A percentile compares a stretch with the other conserved stretches of the same genome.
phyloP scores from a whole-genome alignment of 2,113 vertebrate genomes.

The Capreolus pygargus region DNA sequence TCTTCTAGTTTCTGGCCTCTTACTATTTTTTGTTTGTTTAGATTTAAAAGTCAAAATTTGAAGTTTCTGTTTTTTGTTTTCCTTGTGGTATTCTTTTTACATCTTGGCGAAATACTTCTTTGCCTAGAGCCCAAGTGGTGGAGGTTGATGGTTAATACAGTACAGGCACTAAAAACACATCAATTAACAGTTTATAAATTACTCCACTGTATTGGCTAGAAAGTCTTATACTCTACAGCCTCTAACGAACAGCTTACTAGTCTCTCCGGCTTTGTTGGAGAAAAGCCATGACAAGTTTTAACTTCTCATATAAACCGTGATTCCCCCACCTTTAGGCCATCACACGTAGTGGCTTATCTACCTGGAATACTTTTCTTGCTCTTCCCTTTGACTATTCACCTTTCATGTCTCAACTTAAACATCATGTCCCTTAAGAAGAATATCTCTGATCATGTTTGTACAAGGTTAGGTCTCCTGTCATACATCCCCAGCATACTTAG shows the following conservation, averaged over 20 bases:
- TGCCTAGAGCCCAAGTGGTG: background rate
- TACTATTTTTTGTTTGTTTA: background rate
- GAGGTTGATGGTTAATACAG: background rate
- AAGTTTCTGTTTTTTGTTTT: background rate
- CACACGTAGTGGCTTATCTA: background rate
- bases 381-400: background rate
- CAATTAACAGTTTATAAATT: background rate
- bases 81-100: background rate
- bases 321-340: background rate
- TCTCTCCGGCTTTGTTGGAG: background rate
- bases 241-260: background rate
- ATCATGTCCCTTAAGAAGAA: background rate
- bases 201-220: background rate
- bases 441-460: background rate
- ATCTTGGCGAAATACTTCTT: background rate
- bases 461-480: background rate
- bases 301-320: background rate
- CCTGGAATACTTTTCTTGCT: background rate
- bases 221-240: background rate
- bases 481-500: background rate
- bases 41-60: background rate
- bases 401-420: background rate
- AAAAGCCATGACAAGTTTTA: background rate
- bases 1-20: background rate
- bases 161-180: background rate